These are phyloP conservation scores for Suillia variegata DNA, from an alignment of 2,888 invertebrate species.

Conservation along the genomic window DNA sequence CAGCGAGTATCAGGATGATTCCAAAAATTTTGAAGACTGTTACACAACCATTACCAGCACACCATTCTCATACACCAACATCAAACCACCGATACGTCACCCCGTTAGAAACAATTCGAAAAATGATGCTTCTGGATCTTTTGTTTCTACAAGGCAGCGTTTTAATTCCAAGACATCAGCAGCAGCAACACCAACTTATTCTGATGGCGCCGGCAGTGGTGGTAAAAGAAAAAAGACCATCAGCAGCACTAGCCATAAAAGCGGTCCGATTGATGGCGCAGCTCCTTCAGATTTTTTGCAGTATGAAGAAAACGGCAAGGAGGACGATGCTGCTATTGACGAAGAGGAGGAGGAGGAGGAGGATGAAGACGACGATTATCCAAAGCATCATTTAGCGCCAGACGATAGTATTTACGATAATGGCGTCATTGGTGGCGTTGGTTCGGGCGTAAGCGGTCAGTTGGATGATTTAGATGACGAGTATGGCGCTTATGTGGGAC, in stretches of 20 bases:
- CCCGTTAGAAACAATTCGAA: not conserved
- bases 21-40: conserved; percentile 18
- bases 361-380: conserved; percentile 42
- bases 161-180: not conserved
- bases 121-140: not conserved
- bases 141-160: no score
- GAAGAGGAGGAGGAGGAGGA: conserved; percentile 32
- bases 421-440: conserved; percentile 19
- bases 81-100: not conserved
- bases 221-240: conserved; percentile 16
- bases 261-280: not conserved
- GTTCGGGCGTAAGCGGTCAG: conserved; percentile 20
- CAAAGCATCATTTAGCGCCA: conserved; percentile 47
- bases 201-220: conserved; percentile 9
- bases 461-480: conserved; percentile 38
- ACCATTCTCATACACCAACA: not conserved
- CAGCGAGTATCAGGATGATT: conserved; percentile 18
- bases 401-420: conserved; percentile 36
- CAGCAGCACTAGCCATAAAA: conserved; percentile 21
- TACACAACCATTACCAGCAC: not conserved
- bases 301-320: not conserved
- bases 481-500: conserved; percentile 43
- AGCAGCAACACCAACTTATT: conserved; percentile 2
- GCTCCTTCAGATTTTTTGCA: not conserved
- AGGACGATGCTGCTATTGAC: conserved; percentile 16